A percentile compares a stretch with the other conserved stretches of the same genome.
Evolutionary conservation across 2,113 vertebrate genomes (phyloP).

Genomic region (Bufo bufo): DNA sequence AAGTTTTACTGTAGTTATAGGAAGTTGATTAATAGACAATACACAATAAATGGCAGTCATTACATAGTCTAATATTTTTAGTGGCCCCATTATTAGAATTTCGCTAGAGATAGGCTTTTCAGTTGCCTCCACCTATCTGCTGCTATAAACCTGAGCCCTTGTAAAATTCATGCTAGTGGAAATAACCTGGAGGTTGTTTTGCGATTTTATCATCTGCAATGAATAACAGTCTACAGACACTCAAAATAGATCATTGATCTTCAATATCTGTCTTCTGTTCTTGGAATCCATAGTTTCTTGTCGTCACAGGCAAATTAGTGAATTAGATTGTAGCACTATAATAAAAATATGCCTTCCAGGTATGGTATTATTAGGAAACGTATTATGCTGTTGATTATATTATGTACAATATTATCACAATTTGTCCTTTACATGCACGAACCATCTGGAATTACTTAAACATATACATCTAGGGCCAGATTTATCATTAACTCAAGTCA

Average conservation of each 20-base stretch:
- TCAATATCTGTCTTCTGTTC: slow-evolving; percentile 25
- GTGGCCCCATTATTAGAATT: not conserved
- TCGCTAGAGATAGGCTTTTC: not conserved
- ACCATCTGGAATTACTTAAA: not conserved
- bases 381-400: slow-evolving; percentile 19
- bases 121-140: not conserved
- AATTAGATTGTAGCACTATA: slow-evolving; percentile 17
- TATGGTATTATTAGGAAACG: slow-evolving; percentile 20
- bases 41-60: not conserved
- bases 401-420: slow-evolving; percentile 22
- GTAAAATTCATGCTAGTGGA: not conserved
- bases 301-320: slow-evolving; percentile 20
- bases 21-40: not conserved
- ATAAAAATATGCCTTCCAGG: slow-evolving; percentile 27
- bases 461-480: too few relatives aligned
- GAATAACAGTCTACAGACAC: slow-evolving; percentile 37
- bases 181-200: slow-evolving; percentile 19
- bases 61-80: not conserved
- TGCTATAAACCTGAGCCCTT: not conserved
- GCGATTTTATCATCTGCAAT: slow-evolving; percentile 37
- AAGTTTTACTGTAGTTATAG: not conserved
- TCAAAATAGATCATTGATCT: slow-evolving; percentile 33
- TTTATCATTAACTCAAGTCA: too few relatives aligned
- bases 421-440: slow-evolving; percentile 21
- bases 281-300: not conserved